phyloP scores from a whole-genome alignment of 1,140 invertebrate species.

The Meloidogyne floridensis region DNA sequence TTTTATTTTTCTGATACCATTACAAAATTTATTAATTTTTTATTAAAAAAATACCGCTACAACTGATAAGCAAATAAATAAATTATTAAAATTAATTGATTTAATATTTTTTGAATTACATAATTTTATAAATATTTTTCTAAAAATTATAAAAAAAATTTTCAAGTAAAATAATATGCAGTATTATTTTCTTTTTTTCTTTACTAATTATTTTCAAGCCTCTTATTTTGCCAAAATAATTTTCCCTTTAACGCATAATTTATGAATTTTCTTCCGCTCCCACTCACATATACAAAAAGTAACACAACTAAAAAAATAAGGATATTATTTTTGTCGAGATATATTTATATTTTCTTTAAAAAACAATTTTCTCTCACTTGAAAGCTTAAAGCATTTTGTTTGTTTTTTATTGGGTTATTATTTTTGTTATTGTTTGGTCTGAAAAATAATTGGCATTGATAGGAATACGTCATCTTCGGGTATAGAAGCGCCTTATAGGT shows the following conservation, averaged over 20 bases:
- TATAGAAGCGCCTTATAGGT: too few species aligned
- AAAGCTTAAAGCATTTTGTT: background rate
- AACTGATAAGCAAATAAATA: too few species aligned
- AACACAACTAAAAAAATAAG: background rate
- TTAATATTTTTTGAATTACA: too few species aligned
- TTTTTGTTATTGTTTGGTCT: background rate
- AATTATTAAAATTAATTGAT: too few species aligned
- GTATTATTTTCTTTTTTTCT: background rate
- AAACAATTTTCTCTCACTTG: background rate
- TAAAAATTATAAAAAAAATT: too few species aligned
- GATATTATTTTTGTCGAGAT: slow-evolving; percentile 2
- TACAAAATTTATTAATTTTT: too few species aligned
- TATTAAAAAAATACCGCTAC: too few species aligned
- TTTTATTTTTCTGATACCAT: too few species aligned
- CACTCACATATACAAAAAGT: background rate
- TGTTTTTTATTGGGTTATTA: background rate
- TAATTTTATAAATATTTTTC: too few species aligned
- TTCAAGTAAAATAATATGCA: too few species aligned
- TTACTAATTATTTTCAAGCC: background rate
- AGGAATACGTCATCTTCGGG: too few species aligned
- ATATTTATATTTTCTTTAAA: background rate
- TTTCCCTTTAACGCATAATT: slow-evolving; percentile 29
- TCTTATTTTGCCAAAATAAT: background rate
- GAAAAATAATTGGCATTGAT: background rate
- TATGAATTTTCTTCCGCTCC: slow-evolving; percentile 21